phyloP scores from a whole-genome alignment of 2,797 vertebrate species.

The Xenops minutus region DNA sequence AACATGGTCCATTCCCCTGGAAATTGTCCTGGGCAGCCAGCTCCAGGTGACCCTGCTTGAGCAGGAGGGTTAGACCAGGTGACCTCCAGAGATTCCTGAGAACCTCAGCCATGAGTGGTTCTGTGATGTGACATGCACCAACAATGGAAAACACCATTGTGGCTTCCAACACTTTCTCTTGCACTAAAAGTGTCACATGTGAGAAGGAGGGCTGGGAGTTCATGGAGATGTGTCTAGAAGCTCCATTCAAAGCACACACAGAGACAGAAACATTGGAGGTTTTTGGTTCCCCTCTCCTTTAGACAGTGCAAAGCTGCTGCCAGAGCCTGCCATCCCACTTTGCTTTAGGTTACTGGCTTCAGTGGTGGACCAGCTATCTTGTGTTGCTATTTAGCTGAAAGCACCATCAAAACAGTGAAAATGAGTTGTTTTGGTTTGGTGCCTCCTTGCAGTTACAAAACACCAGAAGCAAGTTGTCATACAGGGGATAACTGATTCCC shows the following conservation, averaged over 20 bases:
- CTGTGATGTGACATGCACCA: neutral
- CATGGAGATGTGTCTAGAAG: neutral
- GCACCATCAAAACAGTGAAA: constrained; percentile 36
- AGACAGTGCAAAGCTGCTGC: neutral
- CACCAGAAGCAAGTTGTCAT: constrained; percentile 20
- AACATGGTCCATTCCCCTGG: neutral
- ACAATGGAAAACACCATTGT: neutral
- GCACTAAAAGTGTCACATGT: neutral
- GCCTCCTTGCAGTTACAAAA: constrained; percentile 32
- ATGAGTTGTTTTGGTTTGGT: constrained; percentile 15
- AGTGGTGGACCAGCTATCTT: neutral
- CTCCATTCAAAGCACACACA: neutral
- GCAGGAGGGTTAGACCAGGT: neutral
- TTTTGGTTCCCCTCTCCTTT: neutral
- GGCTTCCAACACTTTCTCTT: neutral
- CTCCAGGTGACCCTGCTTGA: neutral
- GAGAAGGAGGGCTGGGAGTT: neutral
- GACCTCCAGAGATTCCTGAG: neutral
- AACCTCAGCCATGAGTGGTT: neutral
- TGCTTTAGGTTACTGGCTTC: constrained; percentile 2
- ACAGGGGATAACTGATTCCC: neutral
- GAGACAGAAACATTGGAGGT: neutral
- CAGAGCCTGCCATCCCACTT: neutral
- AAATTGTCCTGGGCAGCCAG: neutral
- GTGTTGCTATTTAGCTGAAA: neutral